Evolutionary conservation across 2,113 vertebrate genomes (phyloP).

Genomic region (Gambusia affinis): DNA sequence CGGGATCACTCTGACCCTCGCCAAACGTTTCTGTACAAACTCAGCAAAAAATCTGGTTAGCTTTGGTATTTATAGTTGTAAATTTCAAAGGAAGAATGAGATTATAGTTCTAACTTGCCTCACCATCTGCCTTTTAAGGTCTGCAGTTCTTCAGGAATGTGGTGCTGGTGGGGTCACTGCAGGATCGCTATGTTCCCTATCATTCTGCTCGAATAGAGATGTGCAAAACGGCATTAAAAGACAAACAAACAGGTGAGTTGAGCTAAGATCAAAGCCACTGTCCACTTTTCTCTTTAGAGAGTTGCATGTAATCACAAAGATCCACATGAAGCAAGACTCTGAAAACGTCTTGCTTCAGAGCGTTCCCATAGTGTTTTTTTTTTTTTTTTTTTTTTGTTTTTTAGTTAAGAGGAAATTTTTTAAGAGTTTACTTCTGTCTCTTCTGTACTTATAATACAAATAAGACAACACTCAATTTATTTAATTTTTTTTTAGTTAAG

Average conservation of each 20-base stretch:
- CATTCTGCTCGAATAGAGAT: conserved; percentile 98
- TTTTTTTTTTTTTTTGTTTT: too few species aligned
- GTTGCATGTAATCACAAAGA: too few species aligned
- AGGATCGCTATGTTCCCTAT: conserved; percentile 98
- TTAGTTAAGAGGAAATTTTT: too few species aligned
- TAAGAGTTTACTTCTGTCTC: too few species aligned
- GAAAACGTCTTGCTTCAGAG: too few species aligned
- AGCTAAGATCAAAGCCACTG: neutral
- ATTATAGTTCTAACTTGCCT: conserved; percentile 4
- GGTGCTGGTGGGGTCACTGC: conserved; percentile 94
- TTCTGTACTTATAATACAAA: too few species aligned
- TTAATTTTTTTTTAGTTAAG: too few species aligned
- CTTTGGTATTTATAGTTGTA: neutral
- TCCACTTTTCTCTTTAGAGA: neutral
- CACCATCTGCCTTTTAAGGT: conserved; percentile 74
- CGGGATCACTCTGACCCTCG: conserved; percentile 97
- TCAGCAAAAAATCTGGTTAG: conserved; percentile 97
- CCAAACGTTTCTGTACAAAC: conserved; percentile 98
- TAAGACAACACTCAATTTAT: too few species aligned
- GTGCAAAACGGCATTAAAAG: conserved; percentile 99
- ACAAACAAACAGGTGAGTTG: conserved; percentile 94
- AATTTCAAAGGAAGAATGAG: neutral
- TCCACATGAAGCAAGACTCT: too few species aligned
- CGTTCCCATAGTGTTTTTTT: too few species aligned
- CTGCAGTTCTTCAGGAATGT: conserved; percentile 98